Percentiles rank a stretch among this genome's conserved stretches.
phyloP scores from a whole-genome alignment of 2,797 vertebrate genomes.

The Pogoniulus pusillus region DNA sequence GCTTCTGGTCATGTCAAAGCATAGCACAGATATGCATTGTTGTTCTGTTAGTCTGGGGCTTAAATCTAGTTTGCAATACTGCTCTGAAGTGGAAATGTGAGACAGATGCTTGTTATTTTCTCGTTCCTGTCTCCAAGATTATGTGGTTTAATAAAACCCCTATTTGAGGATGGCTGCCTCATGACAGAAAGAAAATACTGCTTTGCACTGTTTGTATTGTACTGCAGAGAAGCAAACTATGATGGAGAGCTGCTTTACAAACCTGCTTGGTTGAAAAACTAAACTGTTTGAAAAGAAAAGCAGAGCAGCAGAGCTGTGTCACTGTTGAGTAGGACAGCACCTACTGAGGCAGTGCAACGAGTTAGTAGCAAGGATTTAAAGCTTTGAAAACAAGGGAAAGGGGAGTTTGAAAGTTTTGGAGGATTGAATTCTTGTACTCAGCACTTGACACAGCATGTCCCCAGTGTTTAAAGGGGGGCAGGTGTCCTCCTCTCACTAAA shows the following conservation, averaged over 20 bases:
- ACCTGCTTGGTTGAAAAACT: neutral
- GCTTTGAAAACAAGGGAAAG: neutral
- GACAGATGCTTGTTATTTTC: neutral
- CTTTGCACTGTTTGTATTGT: neutral
- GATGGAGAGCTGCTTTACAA: neutral
- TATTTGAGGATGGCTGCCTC: accelerated
- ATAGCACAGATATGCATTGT: neutral
- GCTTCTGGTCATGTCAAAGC: neutral
- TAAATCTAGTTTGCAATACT: neutral
- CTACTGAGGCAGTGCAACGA: neutral
- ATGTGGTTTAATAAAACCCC: neutral
- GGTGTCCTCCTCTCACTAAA: neutral
- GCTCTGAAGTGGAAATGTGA: neutral
- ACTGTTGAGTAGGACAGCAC: neutral
- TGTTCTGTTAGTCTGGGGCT: neutral
- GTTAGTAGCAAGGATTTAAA: neutral
- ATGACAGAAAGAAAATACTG: neutral
- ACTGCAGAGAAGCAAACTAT: neutral
- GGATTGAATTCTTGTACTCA: neutral
- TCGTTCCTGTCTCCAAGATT: neutral
- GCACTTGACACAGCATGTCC: too few relatives aligned
- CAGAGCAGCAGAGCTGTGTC: neutral
- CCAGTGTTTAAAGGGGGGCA: too few relatives aligned
- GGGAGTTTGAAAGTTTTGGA: neutral
- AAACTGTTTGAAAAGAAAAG: neutral